Percentiles rank a stretch among this genome's conserved stretches.
Evolutionary conservation across 2,888 invertebrate genomes (phyloP).

Genomic region (Drosophila vallismaia): DNA sequence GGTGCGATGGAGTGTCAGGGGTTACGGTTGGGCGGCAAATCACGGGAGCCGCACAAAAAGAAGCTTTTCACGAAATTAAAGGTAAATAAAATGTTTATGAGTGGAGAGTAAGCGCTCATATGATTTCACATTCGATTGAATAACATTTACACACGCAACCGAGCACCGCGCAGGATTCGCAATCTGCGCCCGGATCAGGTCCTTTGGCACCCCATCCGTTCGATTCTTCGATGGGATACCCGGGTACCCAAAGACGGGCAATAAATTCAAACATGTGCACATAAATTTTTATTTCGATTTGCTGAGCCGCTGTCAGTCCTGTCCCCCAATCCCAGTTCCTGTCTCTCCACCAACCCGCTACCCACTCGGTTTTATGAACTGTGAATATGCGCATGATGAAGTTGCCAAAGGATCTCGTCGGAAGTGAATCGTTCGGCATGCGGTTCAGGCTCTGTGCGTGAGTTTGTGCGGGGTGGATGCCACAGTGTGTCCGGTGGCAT

Average conservation of each 20-base stretch:
- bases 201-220: conserved; percentile 6
- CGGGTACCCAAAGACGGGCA: conserved; percentile 51
- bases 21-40: conserved; percentile 57
- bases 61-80: conserved; percentile 75
- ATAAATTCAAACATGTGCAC: conserved; percentile 80
- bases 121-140: conserved; percentile 78
- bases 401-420: conserved; percentile 46
- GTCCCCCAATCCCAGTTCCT: conserved; percentile 8
- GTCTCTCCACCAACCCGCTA: neutral
- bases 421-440: conserved; percentile 37
- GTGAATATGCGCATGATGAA: conserved; percentile 67
- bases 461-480: conserved; percentile 16
- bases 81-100: conserved; percentile 80
- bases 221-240: conserved; percentile 7
- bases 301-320: conserved; percentile 44
- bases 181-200: conserved; percentile 31
- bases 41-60: conserved; percentile 64
- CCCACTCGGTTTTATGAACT: conserved; percentile 69
- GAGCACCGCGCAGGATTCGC: conserved; percentile 39
- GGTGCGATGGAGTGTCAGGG: conserved; percentile 8
- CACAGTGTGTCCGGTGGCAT: neutral
- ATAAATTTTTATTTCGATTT: conserved; percentile 80
- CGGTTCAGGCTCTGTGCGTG: conserved; percentile 34
- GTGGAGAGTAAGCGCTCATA: conserved; percentile 72
- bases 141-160: conserved; percentile 78